Base-by-base conservation (phyloP, 2,888 invertebrate genomes). In the Sinodicranocentrus sp. region DNA sequence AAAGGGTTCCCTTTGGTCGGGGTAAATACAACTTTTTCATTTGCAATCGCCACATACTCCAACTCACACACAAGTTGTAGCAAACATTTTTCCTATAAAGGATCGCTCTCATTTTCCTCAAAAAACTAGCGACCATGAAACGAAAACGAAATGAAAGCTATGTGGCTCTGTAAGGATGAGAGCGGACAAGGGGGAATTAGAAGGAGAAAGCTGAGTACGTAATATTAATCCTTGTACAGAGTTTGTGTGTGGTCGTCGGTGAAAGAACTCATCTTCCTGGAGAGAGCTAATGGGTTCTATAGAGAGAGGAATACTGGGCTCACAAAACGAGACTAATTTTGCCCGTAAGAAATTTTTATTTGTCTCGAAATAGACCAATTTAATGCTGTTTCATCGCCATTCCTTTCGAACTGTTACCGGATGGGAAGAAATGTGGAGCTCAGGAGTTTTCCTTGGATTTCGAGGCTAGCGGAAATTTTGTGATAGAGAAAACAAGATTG, bases 361-460 rank as follows among this genome's bases (percentile, higher is more conserved):
- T 72, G 72, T 61, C 43, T 44, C 44, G 33, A 44, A 73, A 73
- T 73, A 44, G 72, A 73, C 57, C 61, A 61, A 73, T 61, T 71
- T 61, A 61, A 61, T 61, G 25, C 13, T 73, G 59, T 25, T 73
- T 17, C 44, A 61, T 61, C 28, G 26, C 61, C 3, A 21, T 5
- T 57, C 6, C 23, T n/a, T n/a, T n/a, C n/a, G n/a, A n/a, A n/a
- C 21, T 15, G 6, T 19, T 33, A 10, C 33, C 33, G 33, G 33
- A 10, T 33, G 33, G 33, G 33, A 33, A 33, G 10, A 33, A n/a
- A n/a, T n/a, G n/a, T n/a, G n/a, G n/a, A n/a, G n/a, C n/a, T n/a
- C n/a, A n/a, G n/a, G 23, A 8, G 59, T 59, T 21, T 57, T 57
- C 17, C 6, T n/a, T 25, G 59, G 23, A 25, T 13, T 59, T 2